Evolutionary conservation across 2,888 invertebrate species (phyloP), one percentile per base, ranked within the genome.

Genomic region (Drosophila neonasuta): DNA sequence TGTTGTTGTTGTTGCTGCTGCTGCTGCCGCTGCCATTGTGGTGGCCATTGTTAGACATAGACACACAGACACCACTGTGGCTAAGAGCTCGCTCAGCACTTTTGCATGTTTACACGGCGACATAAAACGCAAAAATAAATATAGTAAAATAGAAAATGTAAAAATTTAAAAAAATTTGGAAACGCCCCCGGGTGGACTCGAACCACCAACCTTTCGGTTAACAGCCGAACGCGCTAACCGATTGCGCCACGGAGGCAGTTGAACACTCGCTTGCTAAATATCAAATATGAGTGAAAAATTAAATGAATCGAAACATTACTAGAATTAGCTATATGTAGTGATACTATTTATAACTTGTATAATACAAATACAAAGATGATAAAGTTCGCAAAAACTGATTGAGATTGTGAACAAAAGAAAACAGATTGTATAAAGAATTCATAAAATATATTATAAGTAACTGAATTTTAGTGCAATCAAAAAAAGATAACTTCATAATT

Each of bases 121-220:
- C 7, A 36, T 5, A 6, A 49, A 46, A n/a, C 30, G 15, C 2
- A 5, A 36, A 24, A 2, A 1, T 2, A n/a, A 45, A 44, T 1
- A 30, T 13, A 3, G n/a, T 29, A 15, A 34, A 11, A 34, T 10
- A 8, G 5, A 11, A 54, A 5, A 3, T 20, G 20, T 29, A 2
- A 20, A 46, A 11, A 15, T 15, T 5, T 3, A 39, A 2, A 13
- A 68, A 71, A 75, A 63, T 11, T 3, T 39, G 13, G 0, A 1
- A 86, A 1, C 96, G 96, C 96, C 95, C 96, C 96, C 96, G 96
- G 96, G 96, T 96, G 96, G 96, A 94, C 95, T 97, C 95, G 97
- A 97, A 97, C 97, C 96, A 96, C 96, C 96, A 96, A 96, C 97
- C 97, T 97, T 96, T 97, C 96, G 97, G 96, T 97, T 97, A 97